Evolutionary conservation across 1,140 invertebrate genomes (phyloP).

Genomic region (Pseudomyrmex sp.): DNA sequence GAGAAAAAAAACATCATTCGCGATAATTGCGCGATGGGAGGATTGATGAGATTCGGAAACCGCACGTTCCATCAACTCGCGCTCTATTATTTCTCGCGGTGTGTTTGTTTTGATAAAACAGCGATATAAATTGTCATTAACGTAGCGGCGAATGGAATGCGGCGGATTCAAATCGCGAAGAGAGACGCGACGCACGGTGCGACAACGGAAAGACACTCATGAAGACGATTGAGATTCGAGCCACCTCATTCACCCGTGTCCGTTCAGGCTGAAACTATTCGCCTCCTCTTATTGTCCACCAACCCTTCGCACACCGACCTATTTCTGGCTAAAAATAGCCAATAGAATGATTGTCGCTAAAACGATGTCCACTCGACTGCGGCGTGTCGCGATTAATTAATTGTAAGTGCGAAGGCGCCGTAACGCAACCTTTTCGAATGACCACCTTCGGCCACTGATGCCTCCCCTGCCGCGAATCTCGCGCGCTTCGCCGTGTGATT

Average conservation of each 20-base stretch:
- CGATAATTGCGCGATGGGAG: slow-evolving; percentile 15
- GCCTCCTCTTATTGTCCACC: slow-evolving; percentile 67
- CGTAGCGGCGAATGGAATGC: neutral
- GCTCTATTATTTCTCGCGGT: neutral
- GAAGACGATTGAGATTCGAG: slow-evolving; percentile 50
- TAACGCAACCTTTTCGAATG: slow-evolving; percentile 33
- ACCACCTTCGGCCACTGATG: slow-evolving; percentile 1
- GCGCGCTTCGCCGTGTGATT: neutral
- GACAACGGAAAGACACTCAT: slow-evolving; percentile 16
- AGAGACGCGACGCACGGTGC: neutral
- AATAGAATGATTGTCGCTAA: slow-evolving; percentile 82
- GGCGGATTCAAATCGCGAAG: slow-evolving; percentile 10
- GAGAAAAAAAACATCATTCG: slow-evolving; percentile 27
- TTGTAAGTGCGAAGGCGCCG: slow-evolving; percentile 60
- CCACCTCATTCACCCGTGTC: slow-evolving; percentile 21
- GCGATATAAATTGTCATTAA: slow-evolving; percentile 13
- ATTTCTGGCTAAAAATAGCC: slow-evolving; percentile 85
- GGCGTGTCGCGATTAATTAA: slow-evolving; percentile 71
- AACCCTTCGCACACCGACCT: slow-evolving; percentile 79
- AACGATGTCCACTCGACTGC: slow-evolving; percentile 71
- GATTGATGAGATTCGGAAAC: slow-evolving; percentile 39
- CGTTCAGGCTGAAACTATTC: slow-evolving; percentile 51
- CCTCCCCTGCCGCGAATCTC: slow-evolving; percentile 8
- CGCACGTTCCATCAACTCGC: neutral
- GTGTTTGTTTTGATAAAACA: slow-evolving; percentile 1